These are phyloP conservation scores for Eristalis arbustorum DNA, from an alignment of 2,888 invertebrate genomes.

Conservation along the genomic window DNA sequence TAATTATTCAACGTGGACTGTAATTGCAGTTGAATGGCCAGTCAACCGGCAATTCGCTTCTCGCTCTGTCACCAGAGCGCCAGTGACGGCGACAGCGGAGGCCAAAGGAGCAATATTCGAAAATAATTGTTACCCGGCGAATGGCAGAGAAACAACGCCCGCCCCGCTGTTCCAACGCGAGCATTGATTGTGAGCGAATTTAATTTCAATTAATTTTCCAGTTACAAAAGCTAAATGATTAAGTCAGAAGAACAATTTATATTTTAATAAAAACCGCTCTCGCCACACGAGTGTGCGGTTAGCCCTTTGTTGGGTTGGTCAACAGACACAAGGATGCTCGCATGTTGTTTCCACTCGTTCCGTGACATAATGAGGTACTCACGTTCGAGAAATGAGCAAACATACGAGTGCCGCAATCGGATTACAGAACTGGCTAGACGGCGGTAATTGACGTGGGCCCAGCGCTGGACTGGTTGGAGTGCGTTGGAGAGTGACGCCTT, in stretches of 20 bases:
- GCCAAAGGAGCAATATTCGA: background rate
- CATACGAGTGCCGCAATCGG: background rate
- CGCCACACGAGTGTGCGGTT: background rate
- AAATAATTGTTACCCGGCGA: background rate
- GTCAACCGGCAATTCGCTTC: background rate
- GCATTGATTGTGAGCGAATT: background rate
- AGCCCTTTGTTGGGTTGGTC: background rate
- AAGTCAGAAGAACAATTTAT: background rate
- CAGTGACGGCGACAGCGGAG: background rate
- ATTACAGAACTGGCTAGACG: background rate
- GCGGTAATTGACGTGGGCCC: background rate
- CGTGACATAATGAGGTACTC: background rate
- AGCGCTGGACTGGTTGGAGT: too few species aligned
- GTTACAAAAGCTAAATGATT: background rate
- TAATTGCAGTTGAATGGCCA: background rate
- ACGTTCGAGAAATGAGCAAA: background rate
- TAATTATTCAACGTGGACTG: background rate
- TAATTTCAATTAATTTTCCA: background rate
- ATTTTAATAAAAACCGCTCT: background rate
- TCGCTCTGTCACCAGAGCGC: background rate
- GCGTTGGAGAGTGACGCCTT: too few species aligned
- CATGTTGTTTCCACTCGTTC: too few species aligned
- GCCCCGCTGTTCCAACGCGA: background rate
- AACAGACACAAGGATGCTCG: background rate
- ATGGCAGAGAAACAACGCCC: background rate